Evolutionary conservation across 2,113 vertebrate species (phyloP).

Genomic region (Rissa tridactyla): DNA sequence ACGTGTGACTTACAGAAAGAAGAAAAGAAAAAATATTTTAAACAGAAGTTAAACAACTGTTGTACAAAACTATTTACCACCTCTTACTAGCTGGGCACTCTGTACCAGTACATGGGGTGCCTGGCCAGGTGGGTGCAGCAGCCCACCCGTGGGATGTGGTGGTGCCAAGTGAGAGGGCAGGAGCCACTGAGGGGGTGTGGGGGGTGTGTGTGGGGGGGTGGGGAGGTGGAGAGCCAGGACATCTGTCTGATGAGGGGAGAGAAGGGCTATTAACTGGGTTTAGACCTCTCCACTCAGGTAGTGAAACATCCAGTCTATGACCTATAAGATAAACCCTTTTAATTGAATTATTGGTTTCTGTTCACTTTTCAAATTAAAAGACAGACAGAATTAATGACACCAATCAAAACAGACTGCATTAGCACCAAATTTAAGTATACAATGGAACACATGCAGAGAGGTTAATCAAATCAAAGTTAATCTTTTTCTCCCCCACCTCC

Average conservation of each 20-base stretch:
- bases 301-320: neutral
- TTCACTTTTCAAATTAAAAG: neutral
- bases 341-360: neutral
- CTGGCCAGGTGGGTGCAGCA: accelerated
- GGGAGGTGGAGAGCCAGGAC: no score
- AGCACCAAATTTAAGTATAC: neutral
- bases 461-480: neutral
- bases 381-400: neutral
- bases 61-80: neutral
- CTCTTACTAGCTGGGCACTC: neutral
- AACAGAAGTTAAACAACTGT: neutral
- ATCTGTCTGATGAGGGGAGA: neutral
- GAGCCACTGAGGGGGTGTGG: no score
- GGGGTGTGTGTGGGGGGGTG: no score
- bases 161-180: neutral
- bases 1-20: neutral
- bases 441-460: neutral
- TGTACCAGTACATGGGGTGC: accelerated
- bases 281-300: neutral
- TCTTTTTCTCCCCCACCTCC: neutral
- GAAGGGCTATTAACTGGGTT: neutral
- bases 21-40: no score
- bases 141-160: no score
- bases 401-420: neutral
- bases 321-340: neutral